Evolutionary conservation across 2,113 vertebrate genomes (phyloP).

Genomic region (Salminus brasiliensis): DNA sequence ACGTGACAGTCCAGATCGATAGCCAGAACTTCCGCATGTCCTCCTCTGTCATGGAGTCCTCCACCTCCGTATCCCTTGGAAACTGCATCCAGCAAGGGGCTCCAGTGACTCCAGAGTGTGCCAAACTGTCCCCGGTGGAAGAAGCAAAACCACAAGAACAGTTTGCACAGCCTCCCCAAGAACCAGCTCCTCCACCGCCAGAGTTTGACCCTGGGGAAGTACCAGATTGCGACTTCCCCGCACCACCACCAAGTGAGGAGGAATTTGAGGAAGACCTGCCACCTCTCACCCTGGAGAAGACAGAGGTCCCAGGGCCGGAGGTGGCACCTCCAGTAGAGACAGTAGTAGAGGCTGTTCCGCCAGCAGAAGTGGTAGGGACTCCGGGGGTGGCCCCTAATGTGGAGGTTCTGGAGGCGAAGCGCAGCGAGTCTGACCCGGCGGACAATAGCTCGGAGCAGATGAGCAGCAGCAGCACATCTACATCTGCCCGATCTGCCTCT

Average conservation of each 20-base stretch:
- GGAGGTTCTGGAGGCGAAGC: constrained; percentile 73
- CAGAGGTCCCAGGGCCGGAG: constrained; percentile 21
- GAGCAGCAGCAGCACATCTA: constrained; percentile 93
- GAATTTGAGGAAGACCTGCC: constrained; percentile 64
- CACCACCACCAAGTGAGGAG: constrained; percentile 74
- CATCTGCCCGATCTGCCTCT: constrained; percentile 88
- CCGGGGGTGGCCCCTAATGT: constrained; percentile 51
- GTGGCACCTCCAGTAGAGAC: constrained; percentile 35
- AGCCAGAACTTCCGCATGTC: constrained; percentile 93
- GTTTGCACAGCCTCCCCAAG: constrained; percentile 63
- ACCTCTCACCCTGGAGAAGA: constrained; percentile 68
- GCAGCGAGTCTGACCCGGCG: constrained; percentile 79
- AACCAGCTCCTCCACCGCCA: constrained; percentile 61
- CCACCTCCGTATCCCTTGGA: constrained; percentile 87
- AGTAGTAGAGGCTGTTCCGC: constrained; percentile 35
- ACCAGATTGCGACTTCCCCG: constrained; percentile 73
- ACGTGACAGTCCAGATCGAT: constrained; percentile 95
- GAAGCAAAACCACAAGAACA: constrained; percentile 57
- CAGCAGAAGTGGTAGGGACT: constrained; percentile 15
- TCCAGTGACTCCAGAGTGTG: constrained; percentile 37
- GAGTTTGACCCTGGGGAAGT: constrained; percentile 60
- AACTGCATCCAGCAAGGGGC: constrained; percentile 80
- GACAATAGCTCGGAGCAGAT: constrained; percentile 89
- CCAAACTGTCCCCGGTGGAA: constrained; percentile 52
- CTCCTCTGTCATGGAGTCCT: constrained; percentile 84